Evolutionary conservation across 2,797 vertebrate species (phyloP).

Genomic region (Meda fulgida): DNA sequence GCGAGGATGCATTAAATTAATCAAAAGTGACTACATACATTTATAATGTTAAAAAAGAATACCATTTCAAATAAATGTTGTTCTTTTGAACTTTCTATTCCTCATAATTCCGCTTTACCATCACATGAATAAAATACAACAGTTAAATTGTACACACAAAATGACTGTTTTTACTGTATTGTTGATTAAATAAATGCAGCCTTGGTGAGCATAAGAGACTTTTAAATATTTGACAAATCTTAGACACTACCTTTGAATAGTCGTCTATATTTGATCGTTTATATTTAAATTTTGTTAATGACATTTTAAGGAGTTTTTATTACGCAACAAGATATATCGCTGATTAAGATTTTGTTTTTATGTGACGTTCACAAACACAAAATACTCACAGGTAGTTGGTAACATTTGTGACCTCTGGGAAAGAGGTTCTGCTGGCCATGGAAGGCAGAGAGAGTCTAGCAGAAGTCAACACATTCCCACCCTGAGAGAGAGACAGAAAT

Average conservation of each 20-base stretch:
- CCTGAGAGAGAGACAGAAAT: conserved; percentile 71
- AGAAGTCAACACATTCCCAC: conserved; percentile 89
- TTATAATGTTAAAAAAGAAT: neutral
- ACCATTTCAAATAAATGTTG: neutral
- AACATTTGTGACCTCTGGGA: conserved; percentile 93
- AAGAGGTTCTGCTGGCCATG: conserved; percentile 91
- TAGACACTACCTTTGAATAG: neutral
- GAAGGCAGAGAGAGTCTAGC: conserved; percentile 90
- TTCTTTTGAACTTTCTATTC: neutral
- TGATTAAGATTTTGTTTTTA: no score
- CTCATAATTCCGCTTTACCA: neutral
- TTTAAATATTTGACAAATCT: neutral
- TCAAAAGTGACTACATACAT: neutral
- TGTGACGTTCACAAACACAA: neutral
- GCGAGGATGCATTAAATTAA: neutral
- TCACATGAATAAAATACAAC: neutral
- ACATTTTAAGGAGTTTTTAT: neutral
- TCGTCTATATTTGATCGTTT: neutral
- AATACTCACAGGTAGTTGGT: conserved; percentile 92
- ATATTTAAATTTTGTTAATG: neutral
- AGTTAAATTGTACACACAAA: neutral
- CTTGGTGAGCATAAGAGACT: neutral
- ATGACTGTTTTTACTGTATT: neutral
- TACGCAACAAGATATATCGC: neutral
- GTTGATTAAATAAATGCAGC: neutral